A percentile compares a stretch with the other conserved stretches of the same genome.
Evolutionary conservation across 2,797 vertebrate genomes (phyloP).

Genomic region (Gymnothorax javanicus): DNA sequence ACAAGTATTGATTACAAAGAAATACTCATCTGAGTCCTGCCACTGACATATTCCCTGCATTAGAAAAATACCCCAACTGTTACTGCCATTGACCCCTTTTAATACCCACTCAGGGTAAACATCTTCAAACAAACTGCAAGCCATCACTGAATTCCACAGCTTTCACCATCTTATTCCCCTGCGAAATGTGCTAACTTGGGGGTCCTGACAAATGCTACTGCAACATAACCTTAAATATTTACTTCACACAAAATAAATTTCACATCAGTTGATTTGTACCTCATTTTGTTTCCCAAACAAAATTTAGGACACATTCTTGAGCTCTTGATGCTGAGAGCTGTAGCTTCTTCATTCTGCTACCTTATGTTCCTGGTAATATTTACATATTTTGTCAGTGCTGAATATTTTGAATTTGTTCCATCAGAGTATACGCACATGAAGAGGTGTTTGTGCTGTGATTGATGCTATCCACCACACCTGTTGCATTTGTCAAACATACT

Average conservation of each 20-base stretch:
- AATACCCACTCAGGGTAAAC: not conserved
- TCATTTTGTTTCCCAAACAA: conserved; percentile 38
- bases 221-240: conserved; percentile 13
- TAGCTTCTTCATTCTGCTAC: conserved; percentile 60
- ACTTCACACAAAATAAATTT: conserved; percentile 11
- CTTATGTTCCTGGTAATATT: conserved; percentile 66
- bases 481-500: not conserved
- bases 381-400: conserved; percentile 67
- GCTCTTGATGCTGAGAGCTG: conserved; percentile 37
- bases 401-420: conserved; percentile 12
- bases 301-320: conserved; percentile 36
- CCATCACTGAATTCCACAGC: not conserved
- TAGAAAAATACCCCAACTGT: not conserved
- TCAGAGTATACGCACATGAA: not conserved
- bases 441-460: conserved; percentile 13
- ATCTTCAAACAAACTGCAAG: not conserved
- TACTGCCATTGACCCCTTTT: not conserved
- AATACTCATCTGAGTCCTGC: not conserved
- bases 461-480: conserved; percentile 1
- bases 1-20: not conserved
- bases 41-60: not conserved
- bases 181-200: not conserved
- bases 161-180: conserved; percentile 18
- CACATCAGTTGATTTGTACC: conserved; percentile 13
- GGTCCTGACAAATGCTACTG: conserved; percentile 1